Evolutionary conservation across 2,797 vertebrate genomes (phyloP).

Genomic region (Champsocephalus gunnari): DNA sequence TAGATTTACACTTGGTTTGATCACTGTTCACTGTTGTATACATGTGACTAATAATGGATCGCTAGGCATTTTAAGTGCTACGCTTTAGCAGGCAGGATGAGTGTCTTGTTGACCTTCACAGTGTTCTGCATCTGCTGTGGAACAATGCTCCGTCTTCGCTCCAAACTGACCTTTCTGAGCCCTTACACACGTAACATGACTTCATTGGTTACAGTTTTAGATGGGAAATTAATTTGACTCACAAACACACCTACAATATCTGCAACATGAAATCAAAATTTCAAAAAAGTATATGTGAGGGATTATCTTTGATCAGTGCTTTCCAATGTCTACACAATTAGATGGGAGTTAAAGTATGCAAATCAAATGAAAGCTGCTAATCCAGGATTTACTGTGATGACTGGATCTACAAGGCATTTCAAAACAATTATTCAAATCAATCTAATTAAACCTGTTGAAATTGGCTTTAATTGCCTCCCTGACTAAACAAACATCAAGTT

Average conservation of each 20-base stretch:
- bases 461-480: slow-evolving; percentile 80
- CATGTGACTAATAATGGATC: slow-evolving; percentile 67
- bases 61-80: slow-evolving; percentile 64
- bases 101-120: slow-evolving; percentile 79
- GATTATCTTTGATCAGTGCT: slow-evolving; percentile 48
- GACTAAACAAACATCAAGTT: slow-evolving; percentile 83
- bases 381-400: slow-evolving; percentile 75
- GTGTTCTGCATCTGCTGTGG: slow-evolving; percentile 76
- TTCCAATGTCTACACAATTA: slow-evolving; percentile 48
- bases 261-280: slow-evolving; percentile 30
- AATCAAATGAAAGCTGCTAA: slow-evolving; percentile 65
- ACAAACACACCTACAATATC: background rate
- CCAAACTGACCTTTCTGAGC: slow-evolving; percentile 66
- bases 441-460: slow-evolving; percentile 84
- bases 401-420: slow-evolving; percentile 71
- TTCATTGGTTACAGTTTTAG: slow-evolving; percentile 45
- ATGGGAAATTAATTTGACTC: slow-evolving; percentile 42
- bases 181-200: slow-evolving; percentile 54
- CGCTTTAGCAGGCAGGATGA: slow-evolving; percentile 63
- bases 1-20: slow-evolving; percentile 74
- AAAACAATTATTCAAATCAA: slow-evolving; percentile 82
- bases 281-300: slow-evolving; percentile 21
- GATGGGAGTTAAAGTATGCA: slow-evolving; percentile 64
- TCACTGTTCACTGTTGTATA: slow-evolving; percentile 63
- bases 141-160: slow-evolving; percentile 60